Base-by-base conservation (phyloP, 2,888 invertebrate genomes). In the Chrysolina oricalcia region DNA sequence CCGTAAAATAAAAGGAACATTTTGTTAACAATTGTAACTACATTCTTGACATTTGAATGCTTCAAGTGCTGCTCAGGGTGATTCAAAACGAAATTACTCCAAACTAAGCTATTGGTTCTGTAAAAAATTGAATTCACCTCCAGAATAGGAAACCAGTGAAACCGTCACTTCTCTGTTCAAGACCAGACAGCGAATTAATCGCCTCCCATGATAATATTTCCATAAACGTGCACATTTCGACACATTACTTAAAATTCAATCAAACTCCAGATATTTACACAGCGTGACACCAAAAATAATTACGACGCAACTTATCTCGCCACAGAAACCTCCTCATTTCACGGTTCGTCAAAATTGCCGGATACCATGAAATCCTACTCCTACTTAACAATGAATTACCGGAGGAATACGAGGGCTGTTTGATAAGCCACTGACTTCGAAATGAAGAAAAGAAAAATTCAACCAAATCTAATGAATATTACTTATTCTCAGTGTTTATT, bases 271-370 rank as follows among this genome's bases (percentile, higher is more conserved):
- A 56, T 68, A 68, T 68, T 68, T 68, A 68, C 68, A 53, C 68
- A 68, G 68, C 68, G 50, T 68, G 68, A 68, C 53, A 68, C 35
- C 56, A 27, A 68, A 68, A 68, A 68, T 68, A 53, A 68, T 68
- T 68, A 68, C 68, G 48, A n/a, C 40, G 53, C 53, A 40, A 41
- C 21, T 56, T 40, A 68, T 68, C 68, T 53, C 41, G 41, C 53
- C 35, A 41, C 68, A 13, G 21, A 53, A 68, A 68, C 53, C 68
- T 56, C 21, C 53, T 68, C 53, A 71, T 71, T 71, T 71, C 71
- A 71, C 63, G 71, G 71, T 53, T 71, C 71, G 65, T 71, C 63
- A 46, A 43, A 71, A 71, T 21, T 71, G 71, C 64, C 71, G 71
- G 65, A 65, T 53, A 68, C 68, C 68, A 40, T 68, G 68, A 68